These are phyloP conservation scores for Pelecanus crispus DNA, from an alignment of 2,113 vertebrate genomes.

Conservation along the genomic window DNA sequence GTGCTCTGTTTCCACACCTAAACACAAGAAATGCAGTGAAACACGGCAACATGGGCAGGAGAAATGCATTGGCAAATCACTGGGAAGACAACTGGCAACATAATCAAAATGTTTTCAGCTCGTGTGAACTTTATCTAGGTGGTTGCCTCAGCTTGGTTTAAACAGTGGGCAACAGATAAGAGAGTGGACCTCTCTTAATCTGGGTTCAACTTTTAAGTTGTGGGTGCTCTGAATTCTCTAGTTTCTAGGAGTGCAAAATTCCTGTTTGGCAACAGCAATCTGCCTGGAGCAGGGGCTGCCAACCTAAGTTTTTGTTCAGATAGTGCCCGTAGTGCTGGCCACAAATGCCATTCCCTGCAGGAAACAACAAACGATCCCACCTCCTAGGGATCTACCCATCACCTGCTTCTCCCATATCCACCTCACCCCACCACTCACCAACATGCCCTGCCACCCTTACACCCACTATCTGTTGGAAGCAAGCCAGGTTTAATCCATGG, in stretches of 20 bases:
- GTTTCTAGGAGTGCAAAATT: background rate
- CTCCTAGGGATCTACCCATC: background rate
- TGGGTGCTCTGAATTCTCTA: background rate
- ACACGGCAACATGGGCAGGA: background rate
- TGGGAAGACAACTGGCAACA: background rate
- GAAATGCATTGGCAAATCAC: background rate
- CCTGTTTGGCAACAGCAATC: background rate
- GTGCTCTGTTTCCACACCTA: background rate
- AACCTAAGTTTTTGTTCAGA: background rate
- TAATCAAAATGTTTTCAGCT: background rate
- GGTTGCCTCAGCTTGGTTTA: background rate
- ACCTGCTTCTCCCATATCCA: background rate
- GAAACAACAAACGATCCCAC: background rate
- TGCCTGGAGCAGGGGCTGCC: background rate
- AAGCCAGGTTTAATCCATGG: background rate
- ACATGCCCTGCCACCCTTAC: background rate
- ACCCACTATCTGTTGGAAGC: background rate
- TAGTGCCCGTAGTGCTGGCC: background rate
- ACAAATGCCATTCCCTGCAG: background rate
- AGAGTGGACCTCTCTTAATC: background rate
- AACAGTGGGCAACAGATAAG: background rate
- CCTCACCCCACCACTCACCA: background rate
- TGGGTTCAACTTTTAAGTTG: fast-evolving
- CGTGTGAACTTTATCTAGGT: background rate
- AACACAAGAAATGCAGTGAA: background rate